Conservation (phyloP, 2,888 invertebrate genomes). For the Siphlonurus alternatus region DNA sequence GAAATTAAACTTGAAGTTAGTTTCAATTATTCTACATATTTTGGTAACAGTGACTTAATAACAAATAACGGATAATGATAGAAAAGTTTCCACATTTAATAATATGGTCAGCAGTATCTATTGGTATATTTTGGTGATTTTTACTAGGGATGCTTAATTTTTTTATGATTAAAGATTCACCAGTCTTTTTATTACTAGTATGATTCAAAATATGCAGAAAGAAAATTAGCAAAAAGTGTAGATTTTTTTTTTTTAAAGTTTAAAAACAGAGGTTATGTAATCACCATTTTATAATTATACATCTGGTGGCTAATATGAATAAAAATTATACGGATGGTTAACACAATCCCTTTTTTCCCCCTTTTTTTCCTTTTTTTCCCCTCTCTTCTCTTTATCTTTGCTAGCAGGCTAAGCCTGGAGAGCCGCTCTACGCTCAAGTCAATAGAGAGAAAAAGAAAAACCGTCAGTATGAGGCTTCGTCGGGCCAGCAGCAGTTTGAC, state of each 20-base stretch:
- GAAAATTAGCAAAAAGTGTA: too few species aligned
- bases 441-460: constrained; percentile 46
- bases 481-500: constrained; percentile 13
- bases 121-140: too few species aligned
- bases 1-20: too few species aligned
- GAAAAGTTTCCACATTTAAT: too few species aligned
- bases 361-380: background rate
- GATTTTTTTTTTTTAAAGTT: background rate
- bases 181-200: too few species aligned
- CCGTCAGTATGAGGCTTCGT: constrained; percentile 24
- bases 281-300: background rate
- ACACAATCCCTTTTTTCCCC: background rate
- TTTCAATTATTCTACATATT: too few species aligned
- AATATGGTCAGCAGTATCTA: too few species aligned
- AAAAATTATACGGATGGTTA: background rate
- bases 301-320: background rate
- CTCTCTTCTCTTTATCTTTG: constrained; percentile 1
- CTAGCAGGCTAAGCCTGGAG: constrained; percentile 35
- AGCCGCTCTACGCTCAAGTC: constrained; percentile 47
- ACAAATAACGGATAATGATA: too few species aligned
- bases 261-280: background rate
- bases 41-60: too few species aligned
- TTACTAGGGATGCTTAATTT: too few species aligned
- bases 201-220: too few species aligned
- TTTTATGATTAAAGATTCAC: too few species aligned